Base-by-base conservation (phyloP, 1,140 invertebrate species). In the Ceratina australensis region DNA sequence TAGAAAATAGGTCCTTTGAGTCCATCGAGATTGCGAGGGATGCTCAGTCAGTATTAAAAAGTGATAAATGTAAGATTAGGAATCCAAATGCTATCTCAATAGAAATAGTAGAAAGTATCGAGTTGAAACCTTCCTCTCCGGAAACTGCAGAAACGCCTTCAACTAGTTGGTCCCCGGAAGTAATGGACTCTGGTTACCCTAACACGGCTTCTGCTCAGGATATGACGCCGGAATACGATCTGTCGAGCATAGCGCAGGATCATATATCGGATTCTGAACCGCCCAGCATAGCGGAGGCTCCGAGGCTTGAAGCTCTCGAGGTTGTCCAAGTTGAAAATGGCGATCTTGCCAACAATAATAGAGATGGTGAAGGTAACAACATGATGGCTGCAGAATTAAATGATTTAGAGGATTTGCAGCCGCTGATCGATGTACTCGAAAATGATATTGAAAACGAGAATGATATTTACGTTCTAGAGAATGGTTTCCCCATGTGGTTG, bases 311-410 rank as follows among this genome's bases (percentile, higher is more conserved):
- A 26, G 75, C 86, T 24, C 75, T 71, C 7, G 86, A 89, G n/a
- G 75, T 80, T 20, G 72, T 88, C 1, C 88, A 89, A 66, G 92
- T 93, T 8, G 92, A 93, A 87, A 94, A 94, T 82, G 93, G 93
- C 8, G 93, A 94, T 86, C 86, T 94, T 13, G 93, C 91, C 4
- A 94, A 94, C 83, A 94, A 94, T 81, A 94, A 94, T 81, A 87
- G 93, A 47, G 93, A 94, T 79, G 87, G 86, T 2, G 93, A 94
- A 86, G 93, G 93, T 67, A 93, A 94, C 79, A 93, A 94, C 78
- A 89, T 92, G 75, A 82, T 90, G 8, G 86, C 88, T 56, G 78
- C 72, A 12, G 81, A 81, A 68, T 82, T 75, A 71, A 81, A 76
- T 49, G 78, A 80, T 12, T 81, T 86, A 2, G 83, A 88, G 42